Percentiles rank a stretch among this genome's conserved stretches.
These are phyloP conservation scores for Amphiprion ocellaris DNA, from an alignment of 2,113 vertebrate species.

Conservation along the genomic window DNA sequence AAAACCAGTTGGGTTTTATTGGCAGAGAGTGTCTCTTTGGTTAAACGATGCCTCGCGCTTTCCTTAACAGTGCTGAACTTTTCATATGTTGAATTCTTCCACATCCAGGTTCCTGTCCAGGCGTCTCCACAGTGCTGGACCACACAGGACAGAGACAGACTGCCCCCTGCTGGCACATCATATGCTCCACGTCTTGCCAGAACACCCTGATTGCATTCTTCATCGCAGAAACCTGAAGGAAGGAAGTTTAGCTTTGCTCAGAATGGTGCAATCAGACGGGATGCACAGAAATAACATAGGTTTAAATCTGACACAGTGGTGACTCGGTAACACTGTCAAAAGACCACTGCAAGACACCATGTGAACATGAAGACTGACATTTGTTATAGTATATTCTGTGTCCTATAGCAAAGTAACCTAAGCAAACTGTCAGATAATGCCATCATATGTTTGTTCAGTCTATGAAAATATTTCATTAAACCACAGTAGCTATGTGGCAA, in stretches of 20 bases:
- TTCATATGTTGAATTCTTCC: background rate
- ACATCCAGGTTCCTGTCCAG: conserved; percentile 70
- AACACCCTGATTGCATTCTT: conserved; percentile 34
- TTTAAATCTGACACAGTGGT: background rate
- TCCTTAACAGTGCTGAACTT: background rate
- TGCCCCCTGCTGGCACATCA: conserved; percentile 47
- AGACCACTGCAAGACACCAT: too few species aligned
- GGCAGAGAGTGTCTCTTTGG: background rate
- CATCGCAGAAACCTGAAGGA: conserved; percentile 51
- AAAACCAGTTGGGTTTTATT: conserved; percentile 48
- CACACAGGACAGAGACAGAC: conserved; percentile 65
- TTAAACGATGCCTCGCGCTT: conserved; percentile 24
- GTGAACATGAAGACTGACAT: too few species aligned
- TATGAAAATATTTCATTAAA: too few species aligned
- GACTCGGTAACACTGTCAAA: background rate
- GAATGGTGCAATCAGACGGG: background rate
- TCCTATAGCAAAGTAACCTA: too few species aligned
- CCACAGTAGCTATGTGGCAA: too few species aligned
- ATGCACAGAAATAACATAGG: background rate
- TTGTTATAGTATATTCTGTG: too few species aligned
- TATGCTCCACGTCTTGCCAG: conserved; percentile 33
- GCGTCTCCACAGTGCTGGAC: conserved; percentile 70
- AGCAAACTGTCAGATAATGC: too few species aligned
- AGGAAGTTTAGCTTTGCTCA: background rate
- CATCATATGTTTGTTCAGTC: too few species aligned